phyloP scores from a whole-genome alignment of 2,888 invertebrate species.

The Sinelater perroti region DNA sequence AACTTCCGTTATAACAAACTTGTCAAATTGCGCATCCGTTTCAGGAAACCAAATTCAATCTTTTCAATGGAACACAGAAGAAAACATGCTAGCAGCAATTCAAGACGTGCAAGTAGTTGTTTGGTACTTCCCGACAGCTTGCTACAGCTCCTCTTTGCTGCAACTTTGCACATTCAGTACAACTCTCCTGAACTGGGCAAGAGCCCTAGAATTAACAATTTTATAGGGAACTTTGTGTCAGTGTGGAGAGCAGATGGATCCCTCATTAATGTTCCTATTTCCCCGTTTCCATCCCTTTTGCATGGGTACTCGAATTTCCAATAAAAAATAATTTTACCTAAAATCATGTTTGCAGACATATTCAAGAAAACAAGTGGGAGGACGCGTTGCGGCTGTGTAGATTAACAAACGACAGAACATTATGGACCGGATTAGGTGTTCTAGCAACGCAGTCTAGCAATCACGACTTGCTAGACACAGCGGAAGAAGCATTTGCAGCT shows the following conservation, averaged over 20 bases:
- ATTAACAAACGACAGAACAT: slow-evolving; percentile 65
- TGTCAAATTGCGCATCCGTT: slow-evolving; percentile 39
- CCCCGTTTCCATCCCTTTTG: slow-evolving; percentile 73
- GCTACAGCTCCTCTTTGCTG: too few relatives aligned
- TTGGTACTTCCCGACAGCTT: slow-evolving; percentile 83
- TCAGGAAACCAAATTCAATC: slow-evolving; percentile 67
- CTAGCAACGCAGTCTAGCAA: slow-evolving; percentile 87
- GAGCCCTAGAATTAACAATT: slow-evolving; percentile 81
- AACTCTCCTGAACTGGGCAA: slow-evolving; percentile 81
- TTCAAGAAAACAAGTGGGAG: slow-evolving; percentile 79
- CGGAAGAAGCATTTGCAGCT: slow-evolving; percentile 94
- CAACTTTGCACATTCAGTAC: slow-evolving; percentile 66
- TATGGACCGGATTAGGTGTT: slow-evolving; percentile 96
- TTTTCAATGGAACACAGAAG: slow-evolving; percentile 76
- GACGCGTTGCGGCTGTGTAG: slow-evolving; percentile 57
- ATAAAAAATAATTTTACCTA: background rate
- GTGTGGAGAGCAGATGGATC: slow-evolving; percentile 92
- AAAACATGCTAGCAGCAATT: slow-evolving; percentile 81
- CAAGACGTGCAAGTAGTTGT: slow-evolving; percentile 81
- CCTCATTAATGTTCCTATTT: slow-evolving; percentile 75
- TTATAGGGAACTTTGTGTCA: slow-evolving; percentile 84
- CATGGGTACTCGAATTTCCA: slow-evolving; percentile 55
- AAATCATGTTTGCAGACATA: slow-evolving; percentile 60
- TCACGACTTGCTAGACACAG: slow-evolving; percentile 77
- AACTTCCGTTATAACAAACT: too few relatives aligned